A percentile compares a stretch with the other conserved stretches of the same genome.
These are phyloP conservation scores for Gastracanthus pulcherrimus DNA, from an alignment of 2,888 invertebrate genomes.

Conservation along the genomic window DNA sequence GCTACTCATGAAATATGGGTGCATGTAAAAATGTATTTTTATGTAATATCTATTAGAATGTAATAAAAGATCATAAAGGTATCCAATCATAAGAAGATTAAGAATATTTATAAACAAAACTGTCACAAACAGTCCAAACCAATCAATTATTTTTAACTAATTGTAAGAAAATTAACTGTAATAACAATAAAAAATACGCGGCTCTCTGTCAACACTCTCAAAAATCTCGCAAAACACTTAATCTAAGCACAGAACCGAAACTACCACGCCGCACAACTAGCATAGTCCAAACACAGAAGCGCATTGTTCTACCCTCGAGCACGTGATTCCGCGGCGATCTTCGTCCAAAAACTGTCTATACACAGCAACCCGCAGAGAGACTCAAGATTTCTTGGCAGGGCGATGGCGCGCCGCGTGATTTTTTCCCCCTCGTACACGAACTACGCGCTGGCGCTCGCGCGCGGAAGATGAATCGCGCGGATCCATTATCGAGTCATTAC, in stretches of 20 bases:
- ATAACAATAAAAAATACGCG: not conserved
- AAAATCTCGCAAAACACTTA: not conserved
- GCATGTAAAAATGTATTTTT: too few relatives aligned
- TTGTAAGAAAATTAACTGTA: too few relatives aligned
- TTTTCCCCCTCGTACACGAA: not conserved
- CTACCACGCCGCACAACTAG: not conserved
- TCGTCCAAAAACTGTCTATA: not conserved
- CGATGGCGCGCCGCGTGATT: not conserved
- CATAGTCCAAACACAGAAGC: slow-evolving; percentile 6
- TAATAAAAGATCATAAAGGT: too few relatives aligned
- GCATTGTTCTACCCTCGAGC: not conserved
- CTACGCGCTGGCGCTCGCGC: not conserved
- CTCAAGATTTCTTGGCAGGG: not conserved
- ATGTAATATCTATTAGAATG: too few relatives aligned
- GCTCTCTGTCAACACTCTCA: not conserved
- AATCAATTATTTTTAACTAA: too few relatives aligned
- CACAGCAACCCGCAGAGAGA: too few relatives aligned
- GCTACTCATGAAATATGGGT: too few relatives aligned
- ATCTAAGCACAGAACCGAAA: not conserved
- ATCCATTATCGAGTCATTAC: slow-evolving; percentile 21
- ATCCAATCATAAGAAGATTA: too few relatives aligned
- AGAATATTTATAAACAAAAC: too few relatives aligned
- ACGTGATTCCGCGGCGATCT: not conserved
- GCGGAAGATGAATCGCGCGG: not conserved
- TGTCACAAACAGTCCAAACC: too few relatives aligned